Evolutionary conservation across 2,113 vertebrate genomes (phyloP).

Genomic region (Eubucco bourcierii): DNA sequence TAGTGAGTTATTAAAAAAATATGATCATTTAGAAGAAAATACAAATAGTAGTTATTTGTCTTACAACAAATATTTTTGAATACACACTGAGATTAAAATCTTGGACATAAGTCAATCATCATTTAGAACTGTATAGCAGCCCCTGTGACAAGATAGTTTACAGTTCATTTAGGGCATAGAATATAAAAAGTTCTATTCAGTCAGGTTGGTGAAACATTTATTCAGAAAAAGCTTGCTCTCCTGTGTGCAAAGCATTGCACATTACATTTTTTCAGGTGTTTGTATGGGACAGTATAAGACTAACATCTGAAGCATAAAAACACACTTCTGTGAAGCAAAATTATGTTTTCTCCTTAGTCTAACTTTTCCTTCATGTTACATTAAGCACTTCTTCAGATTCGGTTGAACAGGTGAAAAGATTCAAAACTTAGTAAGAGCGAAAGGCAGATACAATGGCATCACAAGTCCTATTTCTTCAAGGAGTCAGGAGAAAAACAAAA

Average conservation of each 20-base stretch:
- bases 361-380: background rate
- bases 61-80: background rate
- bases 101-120: background rate
- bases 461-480: background rate
- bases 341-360: background rate
- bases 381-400: background rate
- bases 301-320: background rate
- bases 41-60: background rate
- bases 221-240: background rate
- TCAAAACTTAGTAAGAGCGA: background rate
- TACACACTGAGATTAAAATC: background rate
- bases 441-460: background rate
- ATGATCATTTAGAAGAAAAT: background rate
- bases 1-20: background rate
- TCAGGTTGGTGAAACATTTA: background rate
- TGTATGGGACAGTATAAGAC: background rate
- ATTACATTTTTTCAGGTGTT: background rate
- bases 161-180: background rate
- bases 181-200: background rate
- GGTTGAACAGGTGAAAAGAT: background rate
- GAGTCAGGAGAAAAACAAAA: background rate
- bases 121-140: background rate
- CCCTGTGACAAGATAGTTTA: background rate
- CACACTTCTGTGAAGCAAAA: background rate
- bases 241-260: accelerated